Evolutionary conservation across 2,797 vertebrate species (phyloP), one percentile per base, ranked within the genome.

Genomic region (Jordanella pulchra): DNA sequence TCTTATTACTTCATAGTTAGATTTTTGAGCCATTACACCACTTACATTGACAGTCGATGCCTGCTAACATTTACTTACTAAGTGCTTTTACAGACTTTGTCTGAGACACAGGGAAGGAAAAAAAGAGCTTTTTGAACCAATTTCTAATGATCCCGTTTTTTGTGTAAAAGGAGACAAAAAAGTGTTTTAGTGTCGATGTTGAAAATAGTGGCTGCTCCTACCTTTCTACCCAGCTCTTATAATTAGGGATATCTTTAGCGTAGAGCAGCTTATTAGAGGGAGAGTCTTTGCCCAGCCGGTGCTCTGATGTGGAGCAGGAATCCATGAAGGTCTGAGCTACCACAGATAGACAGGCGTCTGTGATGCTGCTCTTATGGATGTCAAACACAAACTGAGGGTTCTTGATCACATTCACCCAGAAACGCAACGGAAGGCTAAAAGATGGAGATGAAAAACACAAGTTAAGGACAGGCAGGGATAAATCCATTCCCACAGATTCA

Each of bases 171-270:
- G 80, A 81, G 58, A 71, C 27, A 74, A 75, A 77, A 67, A 64
- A 50, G 77, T 44, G 48, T 58, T 73, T 76, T 28, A 39, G 69
- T 44, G 25, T 54, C 65, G 72, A 32, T 30, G 56, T 28, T 15
- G 68, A 42, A 5, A 30, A 44, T 25, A 35, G 39, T 65, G 45
- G 56, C 44, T 44, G 50, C 58, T 76, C 95, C 90, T 87, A 99
- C 98, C 98, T 97, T 88, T 99, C 98, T 75, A 99, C 97, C 98
- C 98, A 99, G 94, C 96, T 97, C 94, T 99, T 99, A 93, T 99
- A 99, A 93, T 97, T 99, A 88, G 98, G 97, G 89, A 99, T 99
- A 82, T 99, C 97, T 95, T 99, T 99, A 92, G 97, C 97, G 0
- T 99, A 99, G 1, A 99, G 96, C 71, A 99, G 94, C 93, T 99